Evolutionary conservation across 2,113 vertebrate species (phyloP).

Genomic region (Eublepharis macularius): DNA sequence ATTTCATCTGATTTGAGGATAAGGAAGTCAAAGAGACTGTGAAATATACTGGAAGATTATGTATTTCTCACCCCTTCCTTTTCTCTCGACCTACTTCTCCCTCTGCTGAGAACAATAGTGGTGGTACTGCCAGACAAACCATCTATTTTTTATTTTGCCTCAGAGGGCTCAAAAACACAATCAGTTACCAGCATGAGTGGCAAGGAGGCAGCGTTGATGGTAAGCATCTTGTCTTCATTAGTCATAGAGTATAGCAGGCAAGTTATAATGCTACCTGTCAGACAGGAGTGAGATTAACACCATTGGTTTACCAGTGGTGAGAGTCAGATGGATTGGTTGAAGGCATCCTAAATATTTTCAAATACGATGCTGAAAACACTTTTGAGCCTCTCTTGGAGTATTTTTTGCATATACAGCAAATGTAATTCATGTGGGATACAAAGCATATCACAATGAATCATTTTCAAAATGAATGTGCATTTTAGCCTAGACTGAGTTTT

Average conservation of each 20-base stretch:
- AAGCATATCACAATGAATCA: neutral
- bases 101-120: neutral
- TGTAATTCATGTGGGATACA: neutral
- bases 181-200: neutral
- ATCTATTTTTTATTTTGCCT: slow-evolving; percentile 5
- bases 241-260: neutral
- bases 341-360: neutral
- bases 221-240: neutral
- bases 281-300: neutral
- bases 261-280: neutral
- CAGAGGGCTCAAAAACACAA: neutral
- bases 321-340: neutral
- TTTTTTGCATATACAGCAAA: neutral
- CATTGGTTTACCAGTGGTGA: neutral
- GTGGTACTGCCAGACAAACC: neutral
- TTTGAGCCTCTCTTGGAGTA: neutral
- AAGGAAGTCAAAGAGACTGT: neutral
- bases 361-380: neutral
- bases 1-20: no score
- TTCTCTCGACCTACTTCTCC: neutral
- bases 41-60: neutral
- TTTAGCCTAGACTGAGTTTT: neutral
- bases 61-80: neutral
- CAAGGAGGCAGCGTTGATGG: neutral
- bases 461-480: neutral